phyloP scores from a whole-genome alignment of 2,113 vertebrate genomes.

The Sturnira hondurensis region DNA sequence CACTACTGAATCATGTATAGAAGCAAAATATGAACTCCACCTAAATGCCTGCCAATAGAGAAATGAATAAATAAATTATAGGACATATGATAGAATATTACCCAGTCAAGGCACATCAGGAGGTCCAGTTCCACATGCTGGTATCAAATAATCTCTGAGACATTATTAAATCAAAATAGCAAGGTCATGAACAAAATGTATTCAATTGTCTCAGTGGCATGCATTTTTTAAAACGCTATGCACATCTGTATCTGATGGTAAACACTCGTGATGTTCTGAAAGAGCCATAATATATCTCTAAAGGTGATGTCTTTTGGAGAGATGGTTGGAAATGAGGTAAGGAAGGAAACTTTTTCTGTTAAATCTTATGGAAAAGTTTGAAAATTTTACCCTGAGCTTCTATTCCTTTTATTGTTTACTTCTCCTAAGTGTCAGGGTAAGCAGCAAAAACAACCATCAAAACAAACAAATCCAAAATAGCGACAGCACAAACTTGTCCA shows the following conservation, averaged over 20 bases:
- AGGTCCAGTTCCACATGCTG: background rate
- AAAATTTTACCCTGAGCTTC: background rate
- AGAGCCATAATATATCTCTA: background rate
- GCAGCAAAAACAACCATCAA: background rate
- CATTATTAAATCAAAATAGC: background rate
- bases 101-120: rapidly evolving
- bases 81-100: background rate
- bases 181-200: background rate
- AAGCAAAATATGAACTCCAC: background rate
- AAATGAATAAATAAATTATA: background rate
- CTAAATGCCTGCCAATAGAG: background rate
- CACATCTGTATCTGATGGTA: background rate
- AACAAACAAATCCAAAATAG: background rate
- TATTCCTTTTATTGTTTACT: background rate
- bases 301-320: background rate
- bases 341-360: background rate
- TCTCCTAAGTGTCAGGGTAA: background rate
- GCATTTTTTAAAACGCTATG: background rate
- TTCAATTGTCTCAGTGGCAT: background rate
- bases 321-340: background rate
- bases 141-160: background rate
- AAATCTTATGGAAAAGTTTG: background rate
- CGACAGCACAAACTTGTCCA: background rate
- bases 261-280: background rate
- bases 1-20: background rate